Evolutionary conservation across 92 coral and sea anemone genomes (phyloP).

Genomic region (Epizoanthus illoricatus): DNA sequence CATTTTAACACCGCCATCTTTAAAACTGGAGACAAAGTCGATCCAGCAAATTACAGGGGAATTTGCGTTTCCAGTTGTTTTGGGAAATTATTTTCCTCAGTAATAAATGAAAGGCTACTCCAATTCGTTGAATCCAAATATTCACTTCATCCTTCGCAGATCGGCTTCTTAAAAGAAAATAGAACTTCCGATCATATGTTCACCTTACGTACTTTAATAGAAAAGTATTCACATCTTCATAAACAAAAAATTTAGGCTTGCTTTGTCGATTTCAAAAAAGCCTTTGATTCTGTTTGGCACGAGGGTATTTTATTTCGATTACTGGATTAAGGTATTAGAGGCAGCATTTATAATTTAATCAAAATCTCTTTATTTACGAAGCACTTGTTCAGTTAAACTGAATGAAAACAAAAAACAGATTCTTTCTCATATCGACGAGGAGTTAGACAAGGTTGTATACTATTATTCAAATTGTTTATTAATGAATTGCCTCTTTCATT

Average conservation of each 20-base stretch:
- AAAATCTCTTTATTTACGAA: constrained; percentile 24
- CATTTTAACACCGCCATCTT: constrained; percentile 32
- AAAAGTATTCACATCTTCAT: no score
- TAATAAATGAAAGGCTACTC: constrained; percentile 14
- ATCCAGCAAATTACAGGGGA: constrained; percentile 12
- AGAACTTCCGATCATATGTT: constrained; percentile 28
- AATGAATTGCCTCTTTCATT: constrained; percentile 35
- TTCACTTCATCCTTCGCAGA: constrained; percentile 30
- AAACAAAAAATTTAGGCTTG: no score
- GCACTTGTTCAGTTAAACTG: constrained; percentile 38
- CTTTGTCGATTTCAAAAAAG: constrained; percentile 4
- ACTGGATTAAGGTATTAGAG: constrained; percentile 17
- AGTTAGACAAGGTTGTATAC: constrained; percentile 67
- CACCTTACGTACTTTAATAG: constrained; percentile 31
- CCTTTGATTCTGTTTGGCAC: constrained; percentile 34
- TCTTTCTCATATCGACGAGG: constrained; percentile 41
- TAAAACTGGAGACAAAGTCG: constrained; percentile 9
- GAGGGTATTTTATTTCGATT: background rate
- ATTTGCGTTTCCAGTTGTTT: constrained; percentile 29
- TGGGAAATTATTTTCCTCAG: constrained; percentile 6
- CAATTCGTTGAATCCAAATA: background rate
- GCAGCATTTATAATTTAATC: constrained; percentile 9
- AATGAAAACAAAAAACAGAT: constrained; percentile 23
- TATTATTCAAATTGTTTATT: no score
- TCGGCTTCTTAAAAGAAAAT: constrained; percentile 18